A percentile compares a stretch with the other conserved stretches of the same genome.
These are phyloP conservation scores for Allophyes oxyacanthae DNA, from an alignment of 2,888 invertebrate species.

Conservation along the genomic window DNA sequence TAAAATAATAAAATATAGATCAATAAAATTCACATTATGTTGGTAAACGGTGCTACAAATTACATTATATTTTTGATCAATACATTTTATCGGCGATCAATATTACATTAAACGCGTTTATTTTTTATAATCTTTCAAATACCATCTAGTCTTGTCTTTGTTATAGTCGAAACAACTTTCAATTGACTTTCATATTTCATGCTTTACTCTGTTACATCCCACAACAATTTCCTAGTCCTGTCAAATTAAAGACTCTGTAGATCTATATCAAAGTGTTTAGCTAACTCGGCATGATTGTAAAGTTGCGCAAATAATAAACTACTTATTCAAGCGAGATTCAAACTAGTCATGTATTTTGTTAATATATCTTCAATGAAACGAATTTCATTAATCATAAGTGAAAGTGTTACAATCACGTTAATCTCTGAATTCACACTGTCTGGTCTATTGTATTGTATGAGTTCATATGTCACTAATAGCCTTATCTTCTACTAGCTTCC, in stretches of 20 bases:
- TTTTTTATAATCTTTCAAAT: constrained; percentile 56
- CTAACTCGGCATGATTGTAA: constrained; percentile 34
- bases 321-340: constrained; percentile 29
- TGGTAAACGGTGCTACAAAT: constrained; percentile 15
- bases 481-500: too few relatives aligned
- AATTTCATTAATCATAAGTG: constrained; percentile 62
- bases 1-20: constrained; percentile 9
- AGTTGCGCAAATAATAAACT: constrained; percentile 35
- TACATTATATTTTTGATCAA: constrained; percentile 30
- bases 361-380: constrained; percentile 38
- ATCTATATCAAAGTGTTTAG: constrained; percentile 55
- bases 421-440: constrained; percentile 50
- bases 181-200: constrained; percentile 67
- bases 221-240: constrained; percentile 52
- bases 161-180: constrained; percentile 60
- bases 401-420: constrained; percentile 61
- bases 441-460: constrained; percentile 51
- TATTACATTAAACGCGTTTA: constrained; percentile 44
- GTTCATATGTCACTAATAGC: constrained; percentile 38
- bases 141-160: constrained; percentile 59
- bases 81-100: constrained; percentile 41
- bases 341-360: constrained; percentile 38
- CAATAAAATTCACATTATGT: constrained; percentile 7
- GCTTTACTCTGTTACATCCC: constrained; percentile 47
- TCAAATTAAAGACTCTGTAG: constrained; percentile 53